Evolutionary conservation across 2,888 invertebrate genomes (phyloP).

Genomic region (Thymelicus lineola): DNA sequence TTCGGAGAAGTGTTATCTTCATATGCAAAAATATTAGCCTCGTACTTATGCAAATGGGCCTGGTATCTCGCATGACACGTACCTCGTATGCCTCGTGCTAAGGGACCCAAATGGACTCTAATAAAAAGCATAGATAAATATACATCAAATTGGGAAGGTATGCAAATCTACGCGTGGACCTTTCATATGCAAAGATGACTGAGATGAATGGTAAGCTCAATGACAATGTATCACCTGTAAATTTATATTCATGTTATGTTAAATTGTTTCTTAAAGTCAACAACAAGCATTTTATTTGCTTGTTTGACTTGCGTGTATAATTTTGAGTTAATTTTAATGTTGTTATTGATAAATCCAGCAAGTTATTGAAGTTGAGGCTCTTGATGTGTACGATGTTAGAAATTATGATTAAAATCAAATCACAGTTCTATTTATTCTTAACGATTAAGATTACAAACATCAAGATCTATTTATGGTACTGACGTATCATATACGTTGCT

Average conservation of each 20-base stretch:
- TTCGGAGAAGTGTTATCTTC: slow-evolving; percentile 76
- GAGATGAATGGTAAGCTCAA: background rate
- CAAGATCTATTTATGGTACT: background rate
- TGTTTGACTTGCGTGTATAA: background rate
- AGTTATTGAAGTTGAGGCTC: too few relatives aligned
- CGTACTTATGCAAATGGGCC: slow-evolving; percentile 80
- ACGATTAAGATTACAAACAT: background rate
- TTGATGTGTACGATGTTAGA: too few relatives aligned
- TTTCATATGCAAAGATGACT: slow-evolving; percentile 77
- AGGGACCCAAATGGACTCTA: slow-evolving; percentile 64
- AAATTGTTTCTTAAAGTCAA: background rate
- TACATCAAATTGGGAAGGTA: slow-evolving; percentile 70
- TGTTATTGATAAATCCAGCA: background rate
- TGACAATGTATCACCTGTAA: slow-evolving; percentile 10
- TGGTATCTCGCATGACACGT: slow-evolving; percentile 68
- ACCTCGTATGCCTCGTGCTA: slow-evolving; percentile 66
- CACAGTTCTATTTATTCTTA: background rate
- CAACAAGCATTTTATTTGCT: background rate
- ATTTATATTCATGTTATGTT: background rate
- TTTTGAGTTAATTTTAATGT: background rate
- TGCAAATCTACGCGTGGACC: slow-evolving; percentile 81
- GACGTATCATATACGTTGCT: background rate
- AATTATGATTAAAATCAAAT: background rate
- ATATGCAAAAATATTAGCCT: slow-evolving; percentile 82
- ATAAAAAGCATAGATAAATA: slow-evolving; percentile 68